Percentiles rank a stretch among this genome's conserved stretches.
phyloP scores from a whole-genome alignment of 2,113 vertebrate species.

The Neolamprologus toae region DNA sequence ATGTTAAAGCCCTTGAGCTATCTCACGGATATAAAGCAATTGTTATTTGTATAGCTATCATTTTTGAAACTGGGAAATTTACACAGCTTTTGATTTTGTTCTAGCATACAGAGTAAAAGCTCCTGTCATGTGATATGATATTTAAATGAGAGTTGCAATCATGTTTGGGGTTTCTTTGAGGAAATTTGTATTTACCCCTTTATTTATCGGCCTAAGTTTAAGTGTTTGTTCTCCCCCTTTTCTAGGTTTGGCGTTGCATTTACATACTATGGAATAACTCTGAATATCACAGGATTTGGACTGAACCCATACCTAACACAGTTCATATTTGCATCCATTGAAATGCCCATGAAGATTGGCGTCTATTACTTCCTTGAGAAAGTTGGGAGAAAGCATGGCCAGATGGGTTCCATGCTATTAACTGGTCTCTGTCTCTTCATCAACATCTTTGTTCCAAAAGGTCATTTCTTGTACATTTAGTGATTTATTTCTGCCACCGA shows the following conservation, averaged over 20 bases:
- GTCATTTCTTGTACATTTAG: slow-evolving; percentile 42
- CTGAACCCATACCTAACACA: slow-evolving; percentile 65
- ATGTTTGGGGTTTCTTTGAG: neutral
- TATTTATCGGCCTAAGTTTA: neutral
- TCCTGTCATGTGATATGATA: neutral
- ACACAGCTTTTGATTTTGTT: neutral
- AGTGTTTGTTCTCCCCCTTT: neutral
- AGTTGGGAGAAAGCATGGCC: slow-evolving; percentile 47
- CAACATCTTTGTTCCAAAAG: slow-evolving; percentile 63
- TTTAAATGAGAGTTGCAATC: neutral
- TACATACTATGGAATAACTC: slow-evolving; percentile 72
- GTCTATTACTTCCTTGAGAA: slow-evolving; percentile 58
- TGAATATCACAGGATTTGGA: slow-evolving; percentile 70
- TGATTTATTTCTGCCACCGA: neutral
- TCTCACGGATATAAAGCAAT: neutral
- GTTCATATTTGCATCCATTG: slow-evolving; percentile 61
- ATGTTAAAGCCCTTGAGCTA: neutral
- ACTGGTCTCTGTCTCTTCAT: slow-evolving; percentile 70
- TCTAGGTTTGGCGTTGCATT: slow-evolving; percentile 71
- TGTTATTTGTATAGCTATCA: neutral
- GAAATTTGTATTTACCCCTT: neutral
- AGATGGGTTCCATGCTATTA: slow-evolving; percentile 30
- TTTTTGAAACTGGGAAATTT: neutral
- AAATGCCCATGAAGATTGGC: slow-evolving; percentile 65
- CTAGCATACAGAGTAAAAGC: neutral